Conservation (phyloP, 2,113 vertebrate genomes). For the Genyomyrus donnyi region DNA sequence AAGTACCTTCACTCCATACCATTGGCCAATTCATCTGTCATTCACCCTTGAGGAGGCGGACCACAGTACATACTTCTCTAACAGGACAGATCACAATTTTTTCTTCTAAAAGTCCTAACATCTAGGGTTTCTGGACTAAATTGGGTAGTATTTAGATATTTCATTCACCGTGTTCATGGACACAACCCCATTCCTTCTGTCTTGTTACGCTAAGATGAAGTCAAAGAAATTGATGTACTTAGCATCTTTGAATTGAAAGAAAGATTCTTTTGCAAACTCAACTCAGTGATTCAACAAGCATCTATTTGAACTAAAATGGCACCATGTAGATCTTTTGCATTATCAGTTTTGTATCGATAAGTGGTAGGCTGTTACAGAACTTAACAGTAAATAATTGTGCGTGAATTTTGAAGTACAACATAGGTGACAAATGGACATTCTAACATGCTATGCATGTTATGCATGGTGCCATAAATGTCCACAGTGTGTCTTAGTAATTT, state of each 20-base stretch:
- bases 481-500: conserved; percentile 5
- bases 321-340: neutral
- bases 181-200: neutral
- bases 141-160: neutral
- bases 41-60: neutral
- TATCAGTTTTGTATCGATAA: neutral
- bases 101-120: neutral
- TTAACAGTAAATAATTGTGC: neutral
- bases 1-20: neutral
- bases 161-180: neutral
- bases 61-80: neutral
- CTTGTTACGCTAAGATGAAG: neutral
- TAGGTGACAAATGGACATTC: neutral
- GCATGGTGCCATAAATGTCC: neutral
- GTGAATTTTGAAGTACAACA: neutral
- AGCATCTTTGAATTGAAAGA: neutral
- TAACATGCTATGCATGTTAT: neutral
- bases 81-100: neutral
- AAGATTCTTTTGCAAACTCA: neutral
- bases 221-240: neutral
- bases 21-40: neutral
- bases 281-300: neutral
- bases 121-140: neutral
- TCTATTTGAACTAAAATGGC: neutral
- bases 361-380: neutral